These are phyloP conservation scores for Glyptemys insculpta DNA, from an alignment of 2,797 vertebrate genomes.

Conservation along the genomic window DNA sequence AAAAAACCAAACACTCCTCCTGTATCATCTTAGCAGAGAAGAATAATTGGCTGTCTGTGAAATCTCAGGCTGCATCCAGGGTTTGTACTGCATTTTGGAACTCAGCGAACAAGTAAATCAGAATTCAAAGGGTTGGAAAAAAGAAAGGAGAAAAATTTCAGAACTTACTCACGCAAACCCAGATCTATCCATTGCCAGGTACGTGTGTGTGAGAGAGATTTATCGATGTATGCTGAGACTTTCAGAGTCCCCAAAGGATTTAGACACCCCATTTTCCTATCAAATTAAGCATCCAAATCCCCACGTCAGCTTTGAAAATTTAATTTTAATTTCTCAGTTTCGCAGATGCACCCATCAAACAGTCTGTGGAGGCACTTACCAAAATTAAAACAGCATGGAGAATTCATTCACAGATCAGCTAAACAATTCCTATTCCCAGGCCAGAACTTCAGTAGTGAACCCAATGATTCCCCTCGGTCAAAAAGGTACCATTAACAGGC, in stretches of 20 bases:
- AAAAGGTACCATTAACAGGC: too few relatives aligned
- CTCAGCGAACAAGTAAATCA: background rate
- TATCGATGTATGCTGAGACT: background rate
- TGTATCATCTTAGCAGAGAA: background rate
- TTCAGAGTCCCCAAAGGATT: background rate
- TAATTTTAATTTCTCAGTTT: background rate
- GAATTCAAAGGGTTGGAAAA: background rate
- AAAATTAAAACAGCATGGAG: background rate
- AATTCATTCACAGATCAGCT: background rate
- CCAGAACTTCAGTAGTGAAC: background rate
- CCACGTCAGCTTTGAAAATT: background rate
- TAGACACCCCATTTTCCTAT: background rate
- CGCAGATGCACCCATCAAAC: background rate
- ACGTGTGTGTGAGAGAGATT: accelerated
- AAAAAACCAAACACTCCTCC: background rate
- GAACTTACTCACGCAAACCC: background rate
- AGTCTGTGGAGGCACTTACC: background rate
- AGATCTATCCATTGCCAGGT: background rate
- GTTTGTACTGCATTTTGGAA: background rate
- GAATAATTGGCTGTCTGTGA: accelerated
- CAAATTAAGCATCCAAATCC: background rate
- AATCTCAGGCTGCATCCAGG: accelerated
- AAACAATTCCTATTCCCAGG: too few relatives aligned
- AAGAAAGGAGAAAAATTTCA: background rate
- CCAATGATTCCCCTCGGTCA: background rate